A percentile compares a stretch with the other conserved stretches of the same genome.
phyloP scores from a whole-genome alignment of 2,797 vertebrate genomes.

The Peromyscus aztecus region DNA sequence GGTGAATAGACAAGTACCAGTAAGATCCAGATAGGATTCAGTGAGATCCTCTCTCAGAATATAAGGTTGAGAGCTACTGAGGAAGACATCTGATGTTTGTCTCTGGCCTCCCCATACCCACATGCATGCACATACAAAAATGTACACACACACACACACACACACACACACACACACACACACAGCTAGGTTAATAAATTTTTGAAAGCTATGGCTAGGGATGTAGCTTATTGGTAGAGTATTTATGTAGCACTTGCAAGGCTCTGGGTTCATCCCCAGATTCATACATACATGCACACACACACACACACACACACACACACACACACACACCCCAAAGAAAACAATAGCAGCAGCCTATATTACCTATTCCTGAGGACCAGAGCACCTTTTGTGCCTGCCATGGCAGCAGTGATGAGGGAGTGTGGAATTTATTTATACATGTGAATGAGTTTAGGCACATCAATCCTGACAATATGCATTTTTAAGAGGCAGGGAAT shows the following conservation, averaged over 20 bases:
- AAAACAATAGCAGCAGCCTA: background rate
- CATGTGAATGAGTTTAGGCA: background rate
- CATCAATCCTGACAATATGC: background rate
- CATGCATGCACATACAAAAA: background rate
- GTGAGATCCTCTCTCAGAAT: background rate
- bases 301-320: background rate
- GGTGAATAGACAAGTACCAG: background rate
- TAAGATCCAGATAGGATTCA: background rate
- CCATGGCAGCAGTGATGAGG: background rate
- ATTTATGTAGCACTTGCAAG: background rate
- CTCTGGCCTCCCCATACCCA: background rate
- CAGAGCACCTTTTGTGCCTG: background rate
- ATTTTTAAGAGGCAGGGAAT: slow-evolving; percentile 59
- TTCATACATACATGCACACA: background rate
- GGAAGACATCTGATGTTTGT: background rate
- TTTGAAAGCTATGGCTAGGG: background rate
- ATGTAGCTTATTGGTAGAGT: background rate
- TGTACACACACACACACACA: background rate
- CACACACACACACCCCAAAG: background rate
- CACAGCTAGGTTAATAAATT: background rate
- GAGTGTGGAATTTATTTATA: slow-evolving; percentile 3
- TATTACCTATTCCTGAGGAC: background rate
- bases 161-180: background rate
- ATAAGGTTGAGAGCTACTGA: background rate
- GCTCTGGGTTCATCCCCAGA: background rate